These are phyloP conservation scores for Sebastes kiyomatsui DNA, from an alignment of 2,797 vertebrate genomes.

Conservation along the genomic window DNA sequence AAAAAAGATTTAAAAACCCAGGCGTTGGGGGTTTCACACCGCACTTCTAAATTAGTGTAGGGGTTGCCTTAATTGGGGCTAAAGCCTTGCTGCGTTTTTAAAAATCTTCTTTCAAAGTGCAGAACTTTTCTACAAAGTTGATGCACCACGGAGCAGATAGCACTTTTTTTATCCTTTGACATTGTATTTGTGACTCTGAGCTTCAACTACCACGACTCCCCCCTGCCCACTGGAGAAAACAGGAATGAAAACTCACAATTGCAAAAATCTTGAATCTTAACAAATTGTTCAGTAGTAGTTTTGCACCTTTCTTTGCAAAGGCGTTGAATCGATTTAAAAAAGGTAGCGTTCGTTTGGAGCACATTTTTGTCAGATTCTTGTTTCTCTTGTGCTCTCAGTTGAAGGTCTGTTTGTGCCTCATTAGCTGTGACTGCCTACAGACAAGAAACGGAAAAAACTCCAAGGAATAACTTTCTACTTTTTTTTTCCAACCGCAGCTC, in stretches of 20 bases:
- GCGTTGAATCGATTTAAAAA: conserved; percentile 6
- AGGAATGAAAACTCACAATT: not conserved
- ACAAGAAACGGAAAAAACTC: conserved; percentile 7
- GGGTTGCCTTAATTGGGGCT: conserved; percentile 59
- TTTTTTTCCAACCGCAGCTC: not conserved
- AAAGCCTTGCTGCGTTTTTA: conserved; percentile 44
- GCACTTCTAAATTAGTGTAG: conserved; percentile 38
- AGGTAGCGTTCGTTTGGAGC: conserved; percentile 31
- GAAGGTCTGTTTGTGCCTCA: conserved; percentile 57
- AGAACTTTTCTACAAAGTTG: conserved; percentile 48
- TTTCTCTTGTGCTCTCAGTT: conserved; percentile 29
- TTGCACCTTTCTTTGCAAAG: not conserved
- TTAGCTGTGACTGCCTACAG: conserved; percentile 53
- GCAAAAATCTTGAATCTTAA: not conserved
- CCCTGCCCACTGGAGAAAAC: conserved; percentile 29
- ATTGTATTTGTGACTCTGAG: conserved; percentile 16
- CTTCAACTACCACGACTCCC: not conserved
- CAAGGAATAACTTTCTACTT: conserved; percentile 6
- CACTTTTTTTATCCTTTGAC: conserved; percentile 37
- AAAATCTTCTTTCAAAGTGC: conserved; percentile 31
- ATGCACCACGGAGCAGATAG: conserved; percentile 21
- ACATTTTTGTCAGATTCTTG: conserved; percentile 19
- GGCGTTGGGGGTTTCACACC: conserved; percentile 23
- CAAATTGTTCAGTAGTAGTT: conserved; percentile 10
- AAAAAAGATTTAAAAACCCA: conserved; percentile 12